Evolutionary conservation across 1,140 invertebrate genomes (phyloP), one percentile per base, ranked within the genome.

Genomic region (Ericerus pela): DNA sequence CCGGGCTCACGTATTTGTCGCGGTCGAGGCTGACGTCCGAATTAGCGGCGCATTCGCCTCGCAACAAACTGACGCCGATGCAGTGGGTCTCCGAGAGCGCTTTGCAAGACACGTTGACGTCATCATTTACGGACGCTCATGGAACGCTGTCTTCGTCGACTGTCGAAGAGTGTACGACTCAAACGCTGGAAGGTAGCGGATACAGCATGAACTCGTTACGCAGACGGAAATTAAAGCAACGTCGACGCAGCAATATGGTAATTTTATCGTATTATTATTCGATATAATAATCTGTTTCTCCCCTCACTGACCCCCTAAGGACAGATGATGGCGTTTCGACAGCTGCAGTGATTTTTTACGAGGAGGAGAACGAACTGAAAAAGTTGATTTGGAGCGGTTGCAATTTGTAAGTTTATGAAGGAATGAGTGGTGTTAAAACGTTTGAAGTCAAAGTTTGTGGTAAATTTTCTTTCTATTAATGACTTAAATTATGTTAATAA

Each of bases 31-130:
- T 51, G 14, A 58, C 53, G 51, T 58, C 57, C 20, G 57, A 53
- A 41, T 38, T 58, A 27, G 52, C 57, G 2, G 52, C 43, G 41
- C 33, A 53, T 18, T 63, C 66, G 18, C 64, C 69, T 60, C 60
- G 55, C 51, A 61, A 67, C 58, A 62, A 76, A 61, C 26, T 68
- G 12, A 66, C 73, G 61, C 72, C 77, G 54, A 72, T 79, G 62
- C 70, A 80, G 61, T 89, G 85, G 0, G 88, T 87, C 62, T 90
- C 87, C 0, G 88, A 93, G 70, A 88, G 85, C 0, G 87, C 87
- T 12, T 70, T 92, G 12, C 79, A 90, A 67, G 79, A 82, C 16
- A 63, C 60, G 33, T 60, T 63, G 55, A 58, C 60, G 10, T 54
- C 60, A 10, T 62, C 60, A 11, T n/a, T n/a, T n/a, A 30, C 58